Evolutionary conservation across 2,888 invertebrate species (phyloP), one percentile per base, ranked within the genome.

Genomic region (Caenorhabditis becei): DNA sequence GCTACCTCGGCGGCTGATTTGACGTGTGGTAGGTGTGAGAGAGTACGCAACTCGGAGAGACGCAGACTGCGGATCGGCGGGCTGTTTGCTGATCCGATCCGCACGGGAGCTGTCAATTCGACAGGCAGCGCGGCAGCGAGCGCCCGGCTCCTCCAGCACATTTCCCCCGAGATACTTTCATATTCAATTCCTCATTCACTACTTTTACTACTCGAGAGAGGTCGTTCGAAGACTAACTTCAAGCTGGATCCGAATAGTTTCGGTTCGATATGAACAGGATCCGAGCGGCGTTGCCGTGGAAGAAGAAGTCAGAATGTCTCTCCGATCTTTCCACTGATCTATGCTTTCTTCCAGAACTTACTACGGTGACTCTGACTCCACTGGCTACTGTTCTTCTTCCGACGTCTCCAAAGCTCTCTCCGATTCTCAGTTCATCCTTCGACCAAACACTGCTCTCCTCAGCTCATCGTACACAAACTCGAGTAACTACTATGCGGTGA

Each of bases 381-480:
- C 82, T 10, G 85, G 85, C 7, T 85, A 85, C 65, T 85, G 69
- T 16, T 69, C 69, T 1, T 79, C 83, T n/a, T 81, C 81, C 4
- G 81, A 81, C 18, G 67, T 81, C 7, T 77, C 77, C 8, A 77
- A 72, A 35, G 69, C 81, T 18, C 61, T 81, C 16, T 83, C 85
- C 32, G 83, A 83, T 24, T 83, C 83, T 26, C 85, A 85, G 61
- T 85, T 85, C 47, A 85, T 85, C 56, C 80, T 85, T 11, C 67
- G 81, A 14, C 85, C 83, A 2, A 81, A 72, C 20, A 72, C 81
- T 0, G 71, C 71, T 10, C 51, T 77, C 7, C 24, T 78, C 10
- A 70, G 65, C 32, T 70, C 70, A 4, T 71, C 70, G 2, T 78
- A 78, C 41, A 70, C 70, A 20, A 63, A 70, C 18, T 51, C 41